A percentile compares a stretch with the other conserved stretches of the same genome.
phyloP scores from a whole-genome alignment of 2,113 vertebrate genomes.

The Nycticorax nycticorax region DNA sequence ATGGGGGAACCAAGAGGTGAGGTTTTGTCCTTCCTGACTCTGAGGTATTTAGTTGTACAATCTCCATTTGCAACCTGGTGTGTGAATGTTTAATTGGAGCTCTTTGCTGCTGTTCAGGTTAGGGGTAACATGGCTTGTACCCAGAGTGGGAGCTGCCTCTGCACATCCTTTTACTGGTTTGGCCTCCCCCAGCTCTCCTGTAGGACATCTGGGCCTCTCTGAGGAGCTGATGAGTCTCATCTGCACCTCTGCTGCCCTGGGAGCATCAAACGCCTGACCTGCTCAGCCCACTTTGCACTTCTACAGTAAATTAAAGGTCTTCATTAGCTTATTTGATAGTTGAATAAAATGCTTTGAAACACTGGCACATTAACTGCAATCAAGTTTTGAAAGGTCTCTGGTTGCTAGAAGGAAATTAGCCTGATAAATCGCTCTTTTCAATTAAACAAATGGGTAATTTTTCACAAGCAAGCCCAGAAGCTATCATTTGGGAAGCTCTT shows the following conservation, averaged over 20 bases:
- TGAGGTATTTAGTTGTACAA: neutral
- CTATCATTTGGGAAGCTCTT: neutral
- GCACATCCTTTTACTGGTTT: neutral
- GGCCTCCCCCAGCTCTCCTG: neutral
- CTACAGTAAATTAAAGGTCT: conserved; percentile 58
- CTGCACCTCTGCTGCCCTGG: neutral
- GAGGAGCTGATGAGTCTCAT: neutral
- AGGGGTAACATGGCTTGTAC: neutral
- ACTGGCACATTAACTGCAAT: conserved; percentile 25
- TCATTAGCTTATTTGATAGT: conserved; percentile 40
- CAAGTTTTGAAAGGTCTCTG: conserved; percentile 58
- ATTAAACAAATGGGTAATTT: conserved; percentile 25
- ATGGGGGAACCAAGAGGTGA: neutral
- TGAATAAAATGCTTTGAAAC: conserved; percentile 53
- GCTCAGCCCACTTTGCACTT: neutral
- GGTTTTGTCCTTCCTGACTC: neutral
- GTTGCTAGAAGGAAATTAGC: conserved; percentile 54
- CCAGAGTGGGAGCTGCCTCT: neutral
- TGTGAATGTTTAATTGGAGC: neutral
- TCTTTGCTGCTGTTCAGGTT: neutral
- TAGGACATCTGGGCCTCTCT: neutral
- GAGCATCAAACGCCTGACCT: neutral
- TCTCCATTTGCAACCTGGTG: neutral
- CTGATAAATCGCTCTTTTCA: conserved; percentile 39
- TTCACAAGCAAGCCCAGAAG: conserved; percentile 5